Evolutionary conservation across 2,797 vertebrate genomes (phyloP).

Genomic region (Podargus strigoides): DNA sequence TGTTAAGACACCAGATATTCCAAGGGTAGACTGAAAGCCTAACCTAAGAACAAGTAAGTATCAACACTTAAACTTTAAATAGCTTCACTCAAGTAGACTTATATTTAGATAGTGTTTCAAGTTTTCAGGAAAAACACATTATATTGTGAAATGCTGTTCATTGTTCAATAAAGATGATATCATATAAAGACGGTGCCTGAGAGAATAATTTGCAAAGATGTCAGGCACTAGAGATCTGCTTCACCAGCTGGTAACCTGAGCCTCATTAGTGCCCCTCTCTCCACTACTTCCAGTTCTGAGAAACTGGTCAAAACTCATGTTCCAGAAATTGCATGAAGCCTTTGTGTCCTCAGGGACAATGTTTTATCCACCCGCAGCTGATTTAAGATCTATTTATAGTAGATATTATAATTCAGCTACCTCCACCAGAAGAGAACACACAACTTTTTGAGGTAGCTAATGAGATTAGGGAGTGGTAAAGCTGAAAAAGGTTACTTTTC

Average conservation of each 20-base stretch:
- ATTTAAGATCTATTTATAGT: not conserved
- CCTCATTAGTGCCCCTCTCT: not conserved
- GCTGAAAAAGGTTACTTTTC: conserved; percentile 17
- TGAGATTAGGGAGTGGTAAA: conserved; percentile 29
- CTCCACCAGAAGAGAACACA: not conserved
- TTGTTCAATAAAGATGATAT: not conserved
- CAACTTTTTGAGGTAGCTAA: conserved; percentile 7
- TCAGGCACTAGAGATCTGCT: not conserved
- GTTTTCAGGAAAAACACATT: not conserved
- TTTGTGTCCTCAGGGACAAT: not conserved
- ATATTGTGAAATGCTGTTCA: not conserved
- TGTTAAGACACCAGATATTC: not conserved
- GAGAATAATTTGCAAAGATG: not conserved
- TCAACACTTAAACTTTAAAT: not conserved
- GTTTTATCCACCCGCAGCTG: not conserved
- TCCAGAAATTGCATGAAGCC: not conserved
- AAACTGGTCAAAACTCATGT: not conserved
- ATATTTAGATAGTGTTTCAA: not conserved
- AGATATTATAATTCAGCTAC: not conserved
- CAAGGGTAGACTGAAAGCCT: not conserved
- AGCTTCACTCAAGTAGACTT: not conserved
- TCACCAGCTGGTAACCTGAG: not conserved
- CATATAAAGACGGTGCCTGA: not conserved
- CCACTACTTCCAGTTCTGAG: not conserved
- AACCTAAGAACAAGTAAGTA: not conserved